Evolutionary conservation across 2,888 invertebrate genomes (phyloP), one percentile per base, ranked within the genome.

Genomic region (Anaspis maculata): DNA sequence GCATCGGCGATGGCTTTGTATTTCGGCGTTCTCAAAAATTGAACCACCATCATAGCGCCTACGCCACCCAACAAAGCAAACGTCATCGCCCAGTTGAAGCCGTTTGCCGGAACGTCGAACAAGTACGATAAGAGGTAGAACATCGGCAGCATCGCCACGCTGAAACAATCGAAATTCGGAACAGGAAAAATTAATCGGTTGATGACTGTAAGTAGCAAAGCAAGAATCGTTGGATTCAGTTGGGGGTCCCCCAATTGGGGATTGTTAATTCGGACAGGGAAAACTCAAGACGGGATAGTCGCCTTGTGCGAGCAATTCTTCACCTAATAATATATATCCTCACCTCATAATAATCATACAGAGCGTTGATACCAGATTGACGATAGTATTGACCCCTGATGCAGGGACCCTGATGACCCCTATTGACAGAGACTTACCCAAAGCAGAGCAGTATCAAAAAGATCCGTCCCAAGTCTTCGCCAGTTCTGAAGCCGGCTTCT

Each of bases 71-170:
- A 69, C 7, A 83, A 72, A 51, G 83, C 84, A 19, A 83, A 63
- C 49, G 87, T 75, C 19, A 79, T 78, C 51, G 83, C 69, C 45
- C 79, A 71, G 0, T 83, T 80, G 58, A 81, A 86, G 6, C 87
- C 88, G 1, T 80, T 72, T 0, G 88, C 76, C 1, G 88, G 82
- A 3, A 80, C 75, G 3, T 68, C 68, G 57, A 87, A 87, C n/a
- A 75, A 39, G 51, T 76, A 75, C 1, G 86, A 80, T 24, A 74
- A 58, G 5, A 85, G 48, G 56, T 87, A 89, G 44, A 76, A 76
- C 21, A 84, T 64, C 0, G 89, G 88, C 39, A 89, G 59, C 59
- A 79, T 77, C 0, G 80, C 71, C n/a, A n/a, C n/a, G n/a, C n/a
- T n/a, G n/a, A n/a, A n/a, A n/a, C n/a, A n/a, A n/a, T n/a, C n/a